Percentiles rank a stretch among this genome's conserved stretches.
These are phyloP conservation scores for Pteruthius melanotis DNA, from an alignment of 2,113 vertebrate genomes.

Conservation along the genomic window DNA sequence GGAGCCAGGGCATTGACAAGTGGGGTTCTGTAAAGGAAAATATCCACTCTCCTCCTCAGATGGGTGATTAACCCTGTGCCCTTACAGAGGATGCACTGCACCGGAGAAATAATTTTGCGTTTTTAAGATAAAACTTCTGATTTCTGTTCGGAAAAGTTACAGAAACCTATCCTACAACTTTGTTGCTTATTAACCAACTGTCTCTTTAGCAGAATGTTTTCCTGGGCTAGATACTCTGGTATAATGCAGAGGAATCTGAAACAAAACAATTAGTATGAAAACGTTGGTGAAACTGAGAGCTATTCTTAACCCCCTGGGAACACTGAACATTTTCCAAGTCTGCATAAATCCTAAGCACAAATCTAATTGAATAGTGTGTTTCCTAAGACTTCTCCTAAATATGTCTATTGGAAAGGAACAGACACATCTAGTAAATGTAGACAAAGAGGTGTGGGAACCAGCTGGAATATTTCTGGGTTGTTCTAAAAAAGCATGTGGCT, in stretches of 20 bases:
- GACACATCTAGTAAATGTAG: background rate
- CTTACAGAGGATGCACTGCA: background rate
- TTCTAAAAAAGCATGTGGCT: background rate
- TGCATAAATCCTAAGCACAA: background rate
- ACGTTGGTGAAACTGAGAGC: background rate
- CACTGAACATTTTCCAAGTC: background rate
- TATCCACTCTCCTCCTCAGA: background rate
- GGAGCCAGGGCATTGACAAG: fast-evolving
- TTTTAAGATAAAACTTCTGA: background rate
- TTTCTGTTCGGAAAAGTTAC: background rate
- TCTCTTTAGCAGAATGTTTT: background rate
- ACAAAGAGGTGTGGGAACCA: background rate
- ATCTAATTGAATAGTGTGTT: background rate
- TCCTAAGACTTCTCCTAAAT: background rate
- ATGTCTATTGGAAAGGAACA: background rate
- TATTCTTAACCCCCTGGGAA: background rate
- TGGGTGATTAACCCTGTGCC: background rate
- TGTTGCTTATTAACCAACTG: background rate
- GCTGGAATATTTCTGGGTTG: background rate
- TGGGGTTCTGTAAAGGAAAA: background rate
- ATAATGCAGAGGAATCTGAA: background rate
- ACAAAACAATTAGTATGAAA: background rate
- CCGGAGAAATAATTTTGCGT: background rate
- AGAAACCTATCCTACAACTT: background rate
- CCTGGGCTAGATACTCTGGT: background rate